Evolutionary conservation across 2,113 vertebrate genomes (phyloP), one percentile per base, ranked within the genome.

Genomic region (Cynoglossus semilaevis): DNA sequence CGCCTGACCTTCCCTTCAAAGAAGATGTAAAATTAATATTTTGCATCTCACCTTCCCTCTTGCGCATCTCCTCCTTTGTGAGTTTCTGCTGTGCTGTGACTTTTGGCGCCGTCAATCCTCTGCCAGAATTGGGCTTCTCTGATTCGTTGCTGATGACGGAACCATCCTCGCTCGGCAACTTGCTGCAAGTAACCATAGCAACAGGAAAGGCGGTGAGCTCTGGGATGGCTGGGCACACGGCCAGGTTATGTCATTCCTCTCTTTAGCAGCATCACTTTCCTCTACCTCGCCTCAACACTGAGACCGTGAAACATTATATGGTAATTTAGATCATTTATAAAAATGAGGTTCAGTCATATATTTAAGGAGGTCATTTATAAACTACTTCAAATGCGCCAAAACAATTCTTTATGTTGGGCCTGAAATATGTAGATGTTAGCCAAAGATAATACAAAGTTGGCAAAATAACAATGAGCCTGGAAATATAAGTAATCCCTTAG

Each of bases 111-210:
- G 92, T 89, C 42, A 93, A 92, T 89, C 90, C 88, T 73, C 88
- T 89, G 70, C 91, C 60, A 0, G 93, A 93, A 83, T 94, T 93
- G 86, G 88, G 92, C 91, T 93, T 96, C 80, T 89, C 94, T 70
- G 96, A 98, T 90, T 95, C 93, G 60, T 93, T 92, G 91, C 94
- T 98, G 94, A 94, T 91, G 92, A 95, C 91, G 89, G 96, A 99
- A 89, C 94, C 95, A 0, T 91, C 94, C 87, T 96, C 96, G 63
- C 96, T 98, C 56, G 94, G 94, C 84, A 95, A 96, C 86, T 80
- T 92, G 91, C 96, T 95, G 93, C 83, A 92, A 91, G 93, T 92
- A 96, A 96, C 94, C 96, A 98, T 94, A 93, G 95, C 93, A 97
- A 98, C 96, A 96, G 88, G 87, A 88, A 76, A 91, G 91, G 85